Evolutionary conservation across 2,888 invertebrate species (phyloP).

Genomic region (Galerucella nymphaeae): DNA sequence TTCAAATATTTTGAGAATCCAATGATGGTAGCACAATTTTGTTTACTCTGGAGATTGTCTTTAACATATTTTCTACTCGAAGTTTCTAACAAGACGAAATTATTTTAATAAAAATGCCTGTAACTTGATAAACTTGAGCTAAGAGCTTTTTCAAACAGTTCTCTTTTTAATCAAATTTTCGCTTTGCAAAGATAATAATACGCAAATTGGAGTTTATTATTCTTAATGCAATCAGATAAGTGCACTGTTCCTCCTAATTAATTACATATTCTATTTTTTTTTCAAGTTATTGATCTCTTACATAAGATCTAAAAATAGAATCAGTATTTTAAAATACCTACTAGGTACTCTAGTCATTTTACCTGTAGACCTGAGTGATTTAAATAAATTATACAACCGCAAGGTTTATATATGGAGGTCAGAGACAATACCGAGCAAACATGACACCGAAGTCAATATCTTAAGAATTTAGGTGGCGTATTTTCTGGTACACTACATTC

Average conservation of each 20-base stretch:
- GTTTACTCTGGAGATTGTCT: too few species aligned
- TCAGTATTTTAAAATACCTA: background rate
- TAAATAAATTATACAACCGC: slow-evolving; percentile 9
- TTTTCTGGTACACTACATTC: background rate
- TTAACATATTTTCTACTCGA: too few species aligned
- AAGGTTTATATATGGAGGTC: slow-evolving; percentile 5
- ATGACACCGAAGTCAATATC: background rate
- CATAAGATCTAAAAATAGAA: slow-evolving; percentile 4
- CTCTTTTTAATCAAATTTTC: background rate
- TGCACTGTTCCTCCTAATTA: background rate
- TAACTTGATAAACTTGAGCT: too few species aligned
- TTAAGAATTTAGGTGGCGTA: background rate
- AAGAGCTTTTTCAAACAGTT: background rate
- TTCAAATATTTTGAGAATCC: too few species aligned
- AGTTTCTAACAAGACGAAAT: too few species aligned
- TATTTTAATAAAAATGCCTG: too few species aligned
- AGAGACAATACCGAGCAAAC: background rate
- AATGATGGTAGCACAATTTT: too few species aligned
- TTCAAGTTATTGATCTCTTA: slow-evolving; percentile 1
- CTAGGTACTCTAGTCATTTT: background rate
- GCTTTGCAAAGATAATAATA: background rate
- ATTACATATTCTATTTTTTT: background rate
- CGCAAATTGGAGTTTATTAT: background rate
- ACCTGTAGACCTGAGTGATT: background rate
- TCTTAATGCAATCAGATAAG: background rate